Conservation (phyloP, 2,113 vertebrate species). For the Cyrtonyx montezumae region DNA sequence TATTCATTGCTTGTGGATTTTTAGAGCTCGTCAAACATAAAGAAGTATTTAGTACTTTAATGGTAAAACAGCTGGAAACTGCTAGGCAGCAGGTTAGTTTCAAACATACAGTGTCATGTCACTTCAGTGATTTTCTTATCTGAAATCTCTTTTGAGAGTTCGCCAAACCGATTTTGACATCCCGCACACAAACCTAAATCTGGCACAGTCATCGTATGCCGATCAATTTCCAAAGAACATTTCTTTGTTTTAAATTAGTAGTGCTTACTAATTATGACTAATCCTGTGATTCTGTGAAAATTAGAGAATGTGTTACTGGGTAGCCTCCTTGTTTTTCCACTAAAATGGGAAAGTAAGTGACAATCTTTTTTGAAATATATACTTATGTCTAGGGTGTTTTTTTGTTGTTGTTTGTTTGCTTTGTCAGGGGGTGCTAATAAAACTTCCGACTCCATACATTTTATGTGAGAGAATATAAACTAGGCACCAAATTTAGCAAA, state of each 20-base stretch:
- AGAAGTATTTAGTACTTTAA: not conserved
- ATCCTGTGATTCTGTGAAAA: not conserved
- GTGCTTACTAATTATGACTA: not conserved
- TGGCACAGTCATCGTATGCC: not conserved
- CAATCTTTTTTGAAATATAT: not conserved
- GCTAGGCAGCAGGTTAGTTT: not conserved
- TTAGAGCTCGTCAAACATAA: constrained; percentile 33
- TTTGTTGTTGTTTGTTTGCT: not conserved
- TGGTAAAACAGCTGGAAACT: constrained; percentile 22
- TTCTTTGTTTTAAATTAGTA: not conserved
- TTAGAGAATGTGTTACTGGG: not conserved
- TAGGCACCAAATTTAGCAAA: not conserved
- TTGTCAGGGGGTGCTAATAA: not conserved
- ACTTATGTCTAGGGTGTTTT: not conserved
- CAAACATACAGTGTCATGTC: not conserved
- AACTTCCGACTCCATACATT: not conserved
- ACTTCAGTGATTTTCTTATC: not conserved
- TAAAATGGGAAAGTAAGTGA: not conserved
- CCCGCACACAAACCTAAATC: not conserved
- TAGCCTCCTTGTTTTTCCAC: not conserved
- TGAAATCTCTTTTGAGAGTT: not conserved
- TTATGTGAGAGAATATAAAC: not conserved
- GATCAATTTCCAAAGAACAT: not conserved
- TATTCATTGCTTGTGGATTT: not conserved
- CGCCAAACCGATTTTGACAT: not conserved